Evolutionary conservation across 2,888 invertebrate species (phyloP), one percentile per base, ranked within the genome.

Genomic region (Apamea monoglypha): DNA sequence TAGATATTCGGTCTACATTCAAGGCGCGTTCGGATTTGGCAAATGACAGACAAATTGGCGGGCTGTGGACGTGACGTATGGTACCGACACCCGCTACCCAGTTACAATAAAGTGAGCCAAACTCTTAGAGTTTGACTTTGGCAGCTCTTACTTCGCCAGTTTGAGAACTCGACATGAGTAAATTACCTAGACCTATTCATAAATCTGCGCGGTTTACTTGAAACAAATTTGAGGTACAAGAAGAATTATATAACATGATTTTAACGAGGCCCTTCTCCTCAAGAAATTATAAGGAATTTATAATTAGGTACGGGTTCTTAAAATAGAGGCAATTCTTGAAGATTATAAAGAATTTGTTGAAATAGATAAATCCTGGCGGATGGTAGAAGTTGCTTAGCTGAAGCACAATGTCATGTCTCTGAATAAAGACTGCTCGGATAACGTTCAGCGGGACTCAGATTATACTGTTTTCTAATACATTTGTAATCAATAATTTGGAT

Each of bases 41-140:
- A 95, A 94, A 95, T 95, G 94, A 94, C 94, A 93, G 94, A 95
- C 95, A 95, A 95, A 95, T 94, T 95, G 94, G 92, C 91, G 92
- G 91, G 89, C 91, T 91, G 88, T 88, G 93, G 90, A 94, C 95
- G 95, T 95, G 95, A 95, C 94, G 89, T 91, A 93, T 93, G 92
- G 92, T 91, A 89, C 85, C 90, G 84, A 92, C 92, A 92, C 91
- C 89, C 91, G 89, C 86, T 86, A 89, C 89, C 86, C 84, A 85
- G 88, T 83, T 88, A 86, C 85, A 85, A 84, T 82, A 89, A 87
- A 90, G 74, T 87, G 82, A 83, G 84, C 82, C 86, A 82, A 90
- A 90, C 88, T 89, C 89, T 86, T 84, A 82, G 82, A 87, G 81
- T 85, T 88, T 87, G 88, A 85, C 88, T 88, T 90, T 85, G 86